Base-by-base conservation (phyloP, 2,797 vertebrate species). In the Nannoperca australis region DNA sequence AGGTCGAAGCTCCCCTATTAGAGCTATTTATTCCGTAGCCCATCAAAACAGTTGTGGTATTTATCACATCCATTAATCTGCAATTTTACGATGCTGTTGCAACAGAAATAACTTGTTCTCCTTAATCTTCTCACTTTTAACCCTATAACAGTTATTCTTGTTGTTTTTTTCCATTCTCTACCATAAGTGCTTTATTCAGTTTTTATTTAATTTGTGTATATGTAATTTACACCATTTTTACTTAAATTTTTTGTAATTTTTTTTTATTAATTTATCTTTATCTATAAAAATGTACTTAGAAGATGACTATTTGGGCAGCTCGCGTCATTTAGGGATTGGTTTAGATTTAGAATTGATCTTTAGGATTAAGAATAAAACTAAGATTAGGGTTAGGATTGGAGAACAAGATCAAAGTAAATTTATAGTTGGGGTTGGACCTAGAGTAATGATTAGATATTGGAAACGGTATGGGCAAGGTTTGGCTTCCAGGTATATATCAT, bases 1-100 rank as follows among this genome's bases (percentile, higher is more conserved):
- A 87, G 51, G 68, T 59, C 68, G 54, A 42, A 73, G 17, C 13
- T 42, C 7, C 20, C n/a, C 3, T 20, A 36, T 60, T 63, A 17
- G 11, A 76, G 20, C 38, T 1, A 2, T 70, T 67, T 49, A n/a
- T 62, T 76, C 51, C 70, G 32, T 38, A 49, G 56, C 7, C 45
- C 10, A 61, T 55, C 13, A 42, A 65, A 12, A 36, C 40, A 47
- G 50, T 2, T 36, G 47, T 71, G 11, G 58, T 17, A 47, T 78
- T 76, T 68, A 68, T 80, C 44, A 32, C 22, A 47, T 27, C 18
- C 13, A 59, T 22, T 7, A 6, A 72, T 70, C 24, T 0, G 3
- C 34, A 22, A 36, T 45, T 66, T 50, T 36, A 32, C 32, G 45
- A 68, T 32, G 38, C 20, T 36, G 40, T 59, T 50, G 10, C 7